phyloP scores from a whole-genome alignment of 1,140 invertebrate genomes.

The Drosophila sp. region DNA sequence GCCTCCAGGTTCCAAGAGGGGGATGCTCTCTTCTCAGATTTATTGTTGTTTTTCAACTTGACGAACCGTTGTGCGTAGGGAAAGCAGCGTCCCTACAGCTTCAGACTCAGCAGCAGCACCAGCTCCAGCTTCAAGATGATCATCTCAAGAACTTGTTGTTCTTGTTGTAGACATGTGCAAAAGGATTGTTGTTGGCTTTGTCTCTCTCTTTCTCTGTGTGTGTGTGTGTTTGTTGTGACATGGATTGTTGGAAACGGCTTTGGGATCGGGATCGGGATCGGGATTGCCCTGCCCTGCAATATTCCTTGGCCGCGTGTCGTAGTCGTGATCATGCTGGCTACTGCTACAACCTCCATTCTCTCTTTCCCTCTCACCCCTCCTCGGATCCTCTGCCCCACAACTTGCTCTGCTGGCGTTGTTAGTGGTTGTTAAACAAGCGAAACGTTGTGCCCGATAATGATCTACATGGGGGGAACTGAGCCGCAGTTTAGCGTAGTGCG shows the following conservation, averaged over 20 bases:
- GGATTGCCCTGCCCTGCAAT: constrained; percentile 40
- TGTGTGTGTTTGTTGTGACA: constrained; percentile 33
- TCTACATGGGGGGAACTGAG: constrained; percentile 60
- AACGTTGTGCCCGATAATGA: constrained; percentile 79
- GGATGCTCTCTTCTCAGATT: constrained; percentile 10
- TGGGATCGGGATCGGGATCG: constrained; percentile 30
- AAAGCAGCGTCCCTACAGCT: constrained; percentile 29
- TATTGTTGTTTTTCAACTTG: constrained; percentile 37
- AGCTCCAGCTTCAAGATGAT: constrained; percentile 13
- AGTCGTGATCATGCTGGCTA: constrained; percentile 44
- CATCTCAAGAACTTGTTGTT: neutral
- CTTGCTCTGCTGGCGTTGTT: constrained; percentile 62
- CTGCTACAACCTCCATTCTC: constrained; percentile 9
- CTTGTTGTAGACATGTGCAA: constrained; percentile 40
- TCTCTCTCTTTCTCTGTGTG: too few species aligned
- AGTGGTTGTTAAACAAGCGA: constrained; percentile 81
- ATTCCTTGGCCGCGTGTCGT: constrained; percentile 38
- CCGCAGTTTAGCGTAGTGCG: constrained; percentile 81
- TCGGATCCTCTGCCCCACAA: neutral
- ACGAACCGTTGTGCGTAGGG: constrained; percentile 61
- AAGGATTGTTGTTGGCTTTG: constrained; percentile 47
- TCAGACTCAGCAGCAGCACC: too few species aligned
- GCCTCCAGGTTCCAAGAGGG: constrained; percentile 35
- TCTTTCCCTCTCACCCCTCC: too few species aligned
- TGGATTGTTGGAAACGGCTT: constrained; percentile 8